A percentile compares a stretch with the other conserved stretches of the same genome.
phyloP scores from a whole-genome alignment of 2,797 vertebrate species.

The Pangasius djambal region DNA sequence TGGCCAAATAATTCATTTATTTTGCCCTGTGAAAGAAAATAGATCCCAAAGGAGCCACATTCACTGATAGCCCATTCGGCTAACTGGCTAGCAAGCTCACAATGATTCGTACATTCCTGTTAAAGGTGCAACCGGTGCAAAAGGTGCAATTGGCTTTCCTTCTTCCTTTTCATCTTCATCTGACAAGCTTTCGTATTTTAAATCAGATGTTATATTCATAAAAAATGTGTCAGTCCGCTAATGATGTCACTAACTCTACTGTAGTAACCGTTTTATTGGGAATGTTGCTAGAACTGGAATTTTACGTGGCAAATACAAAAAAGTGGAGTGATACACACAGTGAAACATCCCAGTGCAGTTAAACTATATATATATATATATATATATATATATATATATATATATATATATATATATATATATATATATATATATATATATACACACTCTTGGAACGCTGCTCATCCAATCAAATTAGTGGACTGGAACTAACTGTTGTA shows the following conservation, averaged over 20 bases:
- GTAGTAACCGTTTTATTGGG: not conserved
- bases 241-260: not conserved
- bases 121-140: not conserved
- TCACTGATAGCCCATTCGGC: too few relatives aligned
- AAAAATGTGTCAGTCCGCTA: not conserved
- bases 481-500: not conserved
- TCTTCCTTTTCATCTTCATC: not conserved
- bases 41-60: not conserved
- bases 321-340: not conserved
- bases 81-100: not conserved
- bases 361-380: not conserved
- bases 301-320: not conserved
- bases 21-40: not conserved
- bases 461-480: not conserved
- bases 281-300: not conserved
- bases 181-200: not conserved
- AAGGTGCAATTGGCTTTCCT: not conserved
- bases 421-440: too few relatives aligned
- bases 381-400: too few relatives aligned
- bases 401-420: too few relatives aligned
- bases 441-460: not conserved
- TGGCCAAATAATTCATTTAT: not conserved
- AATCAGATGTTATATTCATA: not conserved
- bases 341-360: not conserved
- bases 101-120: not conserved